Percentiles rank a stretch among this genome's conserved stretches.
Conservation (phyloP, 2,113 vertebrate species). For the Antechinus stuartii region DNA sequence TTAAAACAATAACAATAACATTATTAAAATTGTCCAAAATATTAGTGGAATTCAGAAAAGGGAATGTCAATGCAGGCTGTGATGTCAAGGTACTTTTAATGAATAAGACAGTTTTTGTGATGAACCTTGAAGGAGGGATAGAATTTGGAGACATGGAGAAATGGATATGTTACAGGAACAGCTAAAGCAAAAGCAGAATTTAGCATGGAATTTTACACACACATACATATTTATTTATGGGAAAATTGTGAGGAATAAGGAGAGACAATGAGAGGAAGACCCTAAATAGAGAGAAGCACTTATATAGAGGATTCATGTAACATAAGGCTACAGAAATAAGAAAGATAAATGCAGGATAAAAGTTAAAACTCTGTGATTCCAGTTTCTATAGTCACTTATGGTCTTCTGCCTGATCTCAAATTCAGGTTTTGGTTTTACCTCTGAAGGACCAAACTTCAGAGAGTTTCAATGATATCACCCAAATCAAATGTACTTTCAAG, state of each 20-base stretch:
- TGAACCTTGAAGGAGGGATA: conserved; percentile 1
- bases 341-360: neutral
- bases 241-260: neutral
- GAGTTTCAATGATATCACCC: neutral
- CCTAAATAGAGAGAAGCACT: neutral
- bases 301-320: neutral
- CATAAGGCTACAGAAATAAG: neutral
- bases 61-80: neutral
- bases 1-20: neutral
- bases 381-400: neutral
- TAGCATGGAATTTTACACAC: neutral
- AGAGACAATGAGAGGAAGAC: neutral
- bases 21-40: neutral
- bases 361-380: neutral
- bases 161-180: neutral
- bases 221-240: neutral
- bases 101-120: neutral
- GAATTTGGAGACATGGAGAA: neutral
- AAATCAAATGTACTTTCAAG: neutral
- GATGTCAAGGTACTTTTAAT: neutral
- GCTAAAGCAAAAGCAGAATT: neutral
- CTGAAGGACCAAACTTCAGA: neutral
- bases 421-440: neutral
- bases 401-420: neutral
- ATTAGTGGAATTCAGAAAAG: neutral